These are phyloP conservation scores for Lochmaea crataegi DNA, from an alignment of 2,888 invertebrate species.

Conservation along the genomic window DNA sequence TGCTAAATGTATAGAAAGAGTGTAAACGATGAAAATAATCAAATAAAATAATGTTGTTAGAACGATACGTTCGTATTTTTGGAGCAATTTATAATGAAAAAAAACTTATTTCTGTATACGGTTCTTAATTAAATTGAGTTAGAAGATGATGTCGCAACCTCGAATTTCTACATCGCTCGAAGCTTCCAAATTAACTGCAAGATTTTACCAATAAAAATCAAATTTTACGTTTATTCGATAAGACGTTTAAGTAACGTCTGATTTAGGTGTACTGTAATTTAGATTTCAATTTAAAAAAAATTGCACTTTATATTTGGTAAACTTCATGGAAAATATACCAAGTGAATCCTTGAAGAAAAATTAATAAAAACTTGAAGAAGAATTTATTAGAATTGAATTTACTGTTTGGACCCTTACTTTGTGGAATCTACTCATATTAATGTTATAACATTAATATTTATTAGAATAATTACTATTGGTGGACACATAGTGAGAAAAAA, in stretches of 20 bases:
- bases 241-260: not conserved
- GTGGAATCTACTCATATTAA: no score
- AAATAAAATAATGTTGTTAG: no score
- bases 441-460: no score
- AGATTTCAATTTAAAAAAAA: not conserved
- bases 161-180: slow-evolving; percentile 1
- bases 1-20: no score
- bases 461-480: no score
- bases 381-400: no score
- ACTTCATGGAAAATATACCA: not conserved
- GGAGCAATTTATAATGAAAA: not conserved
- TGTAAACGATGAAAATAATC: no score
- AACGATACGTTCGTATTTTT: not conserved
- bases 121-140: slow-evolving; percentile 6
- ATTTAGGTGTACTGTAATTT: not conserved
- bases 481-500: no score
- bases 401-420: no score
- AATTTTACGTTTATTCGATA: slow-evolving; percentile 4
- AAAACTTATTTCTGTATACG: not conserved
- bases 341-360: no score
- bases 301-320: not conserved
- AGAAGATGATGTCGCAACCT: not conserved
- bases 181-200: slow-evolving; percentile 9
- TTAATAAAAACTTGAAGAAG: no score
- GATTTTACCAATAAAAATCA: slow-evolving; percentile 3